Evolutionary conservation across 2,888 invertebrate species (phyloP).

Genomic region (Neelides folsomi): DNA sequence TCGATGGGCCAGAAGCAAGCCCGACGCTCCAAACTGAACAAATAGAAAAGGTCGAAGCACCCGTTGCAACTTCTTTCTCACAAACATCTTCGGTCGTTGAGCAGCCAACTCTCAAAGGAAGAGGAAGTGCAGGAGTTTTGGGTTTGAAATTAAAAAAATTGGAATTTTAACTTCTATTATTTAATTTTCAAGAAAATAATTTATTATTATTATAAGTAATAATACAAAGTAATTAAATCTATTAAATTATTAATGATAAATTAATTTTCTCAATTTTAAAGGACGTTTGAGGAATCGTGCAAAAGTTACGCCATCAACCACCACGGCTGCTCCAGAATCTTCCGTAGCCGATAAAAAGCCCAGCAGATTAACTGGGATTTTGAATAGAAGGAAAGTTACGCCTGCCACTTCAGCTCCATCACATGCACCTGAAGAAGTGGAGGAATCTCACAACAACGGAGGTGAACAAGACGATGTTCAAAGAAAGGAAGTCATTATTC

Average conservation of each 20-base stretch:
- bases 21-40: conserved; percentile 7
- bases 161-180: no score
- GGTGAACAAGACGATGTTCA: conserved; percentile 18
- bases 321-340: conserved; percentile 21
- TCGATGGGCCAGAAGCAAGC: conserved; percentile 5
- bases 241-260: neutral
- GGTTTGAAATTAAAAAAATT: conserved; percentile 9
- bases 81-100: conserved; percentile 8
- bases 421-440: conserved; percentile 9
- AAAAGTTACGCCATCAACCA: conserved; percentile 16
- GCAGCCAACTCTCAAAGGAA: conserved; percentile 7
- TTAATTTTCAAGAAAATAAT: neutral
- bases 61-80: conserved; percentile 3
- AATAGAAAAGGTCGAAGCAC: no score
- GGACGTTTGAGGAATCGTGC: conserved; percentile 25
- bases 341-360: conserved; percentile 17
- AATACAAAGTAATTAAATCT: no score
- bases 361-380: conserved; percentile 23
- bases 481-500: conserved; percentile 30
- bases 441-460: conserved; percentile 15
- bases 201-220: neutral
- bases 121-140: conserved; percentile 24
- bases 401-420: conserved; percentile 8
- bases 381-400: conserved; percentile 18
- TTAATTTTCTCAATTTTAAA: conserved; percentile 1